Base-by-base conservation (phyloP, 2,113 vertebrate species). In the Phylloscopus trochiloides region DNA sequence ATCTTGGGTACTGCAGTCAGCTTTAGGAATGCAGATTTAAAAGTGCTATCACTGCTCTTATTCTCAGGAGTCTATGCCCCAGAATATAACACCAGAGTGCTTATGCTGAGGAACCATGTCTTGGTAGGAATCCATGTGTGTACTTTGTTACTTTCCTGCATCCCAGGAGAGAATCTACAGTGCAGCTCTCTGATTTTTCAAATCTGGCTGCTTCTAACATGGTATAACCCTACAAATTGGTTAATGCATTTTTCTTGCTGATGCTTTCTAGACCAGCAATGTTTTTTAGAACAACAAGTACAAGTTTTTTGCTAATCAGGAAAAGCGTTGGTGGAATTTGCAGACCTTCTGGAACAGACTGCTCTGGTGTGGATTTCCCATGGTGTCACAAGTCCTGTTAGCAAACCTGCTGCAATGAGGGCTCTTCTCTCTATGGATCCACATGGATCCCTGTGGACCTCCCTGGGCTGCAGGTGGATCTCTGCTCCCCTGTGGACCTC, bases 1-100 rank as follows among this genome's bases (percentile, higher is more conserved):
- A 92, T 97, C 71, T 63, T 95, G 95, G 87, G 79, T 83, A 87
- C 51, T 91, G 75, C 86, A 95, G 86, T 71, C 68, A 85, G 61
- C 68, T 74, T 5, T 34, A 26, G 29, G 90, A 97, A 75, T 61
- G n/a, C 47, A 74, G 82, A 93, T 96, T 92, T 96, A 58, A 28
- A 24, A 47, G 14, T 59, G 26, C 11, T 25, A 19, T 47, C 31
- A 61, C 12, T 19, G 28, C 34, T 54, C 5, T 70, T 38, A 32
- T 68, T 94, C 71, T 94, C 55, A 24, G 12, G 58, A 80, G 36
- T 51, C 20, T 55, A 7, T 68, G 17, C 26, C n/a, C 14, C 18
- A n/a, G 65, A 58, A 34, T 54, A 20, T 21, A 83, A 71, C 21
- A 82, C 34, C 20, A 47, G 12, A 40, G 13, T 58, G 45, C 20